Percentiles rank a stretch among this genome's conserved stretches.
These are phyloP conservation scores for Chrysogorgia sp. DNA, from an alignment of 92 coral and sea anemone species.

Conservation along the genomic window DNA sequence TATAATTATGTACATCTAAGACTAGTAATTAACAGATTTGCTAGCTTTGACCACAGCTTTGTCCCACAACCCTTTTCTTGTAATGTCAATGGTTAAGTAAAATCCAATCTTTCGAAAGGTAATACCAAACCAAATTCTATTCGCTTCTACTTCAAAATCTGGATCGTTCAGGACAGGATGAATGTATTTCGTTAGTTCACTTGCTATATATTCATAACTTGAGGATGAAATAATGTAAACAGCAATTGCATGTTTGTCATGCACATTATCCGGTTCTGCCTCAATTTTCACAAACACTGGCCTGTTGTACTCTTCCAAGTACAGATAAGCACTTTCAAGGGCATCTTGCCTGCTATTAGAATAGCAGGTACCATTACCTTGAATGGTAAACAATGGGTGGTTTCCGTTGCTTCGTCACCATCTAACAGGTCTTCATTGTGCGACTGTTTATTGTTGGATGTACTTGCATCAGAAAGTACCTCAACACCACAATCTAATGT, in stretches of 20 bases:
- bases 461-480: constrained; percentile 19
- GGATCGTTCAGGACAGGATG: constrained; percentile 27
- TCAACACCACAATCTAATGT: constrained; percentile 15
- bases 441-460: neutral
- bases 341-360: constrained; percentile 35
- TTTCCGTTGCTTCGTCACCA: neutral
- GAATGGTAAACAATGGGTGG: constrained; percentile 53
- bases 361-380: constrained; percentile 68
- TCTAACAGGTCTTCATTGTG: neutral
- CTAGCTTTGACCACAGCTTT: too few species aligned
- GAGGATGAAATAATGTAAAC: constrained; percentile 46
- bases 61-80: too few species aligned
- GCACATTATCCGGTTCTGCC: constrained; percentile 60
- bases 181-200: constrained; percentile 51
- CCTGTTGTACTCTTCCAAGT: constrained; percentile 65
- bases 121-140: too few species aligned
- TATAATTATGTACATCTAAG: too few species aligned
- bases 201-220: constrained; percentile 47
- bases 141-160: too few species aligned
- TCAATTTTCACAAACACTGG: constrained; percentile 53
- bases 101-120: too few species aligned
- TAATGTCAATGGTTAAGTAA: too few species aligned
- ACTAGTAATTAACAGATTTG: too few species aligned
- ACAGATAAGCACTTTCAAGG: constrained; percentile 48
- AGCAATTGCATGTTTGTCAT: constrained; percentile 65